These are phyloP conservation scores for Argyresthia albistria DNA, from an alignment of 2,888 invertebrate species.

Conservation along the genomic window DNA sequence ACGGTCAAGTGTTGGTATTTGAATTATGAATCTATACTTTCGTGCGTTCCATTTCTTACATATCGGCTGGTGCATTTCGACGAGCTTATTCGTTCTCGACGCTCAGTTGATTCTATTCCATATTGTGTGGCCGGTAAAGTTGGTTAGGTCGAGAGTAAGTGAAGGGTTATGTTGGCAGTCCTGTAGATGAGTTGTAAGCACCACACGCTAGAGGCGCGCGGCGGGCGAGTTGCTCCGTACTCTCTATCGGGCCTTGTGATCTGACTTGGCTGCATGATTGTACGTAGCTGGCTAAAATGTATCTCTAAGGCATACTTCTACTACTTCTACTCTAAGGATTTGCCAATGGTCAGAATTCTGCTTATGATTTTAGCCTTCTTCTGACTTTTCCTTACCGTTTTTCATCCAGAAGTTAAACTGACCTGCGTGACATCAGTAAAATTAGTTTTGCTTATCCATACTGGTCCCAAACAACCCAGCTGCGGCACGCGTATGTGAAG, in stretches of 20 bases:
- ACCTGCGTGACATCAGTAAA: too few species aligned
- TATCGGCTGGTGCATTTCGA: not conserved
- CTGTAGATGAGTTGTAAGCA: slow-evolving; percentile 2
- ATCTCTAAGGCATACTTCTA: too few species aligned
- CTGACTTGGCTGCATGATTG: not conserved
- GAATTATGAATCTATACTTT: not conserved
- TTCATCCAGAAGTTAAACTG: too few species aligned
- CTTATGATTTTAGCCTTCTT: too few species aligned
- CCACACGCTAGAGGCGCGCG: slow-evolving; percentile 3
- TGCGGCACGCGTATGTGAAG: too few species aligned
- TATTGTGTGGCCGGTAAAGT: not conserved
- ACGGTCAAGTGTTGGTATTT: too few species aligned
- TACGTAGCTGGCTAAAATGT: not conserved
- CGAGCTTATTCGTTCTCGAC: not conserved
- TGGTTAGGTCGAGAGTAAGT: not conserved
- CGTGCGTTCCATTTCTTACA: not conserved
- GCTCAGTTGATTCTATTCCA: not conserved
- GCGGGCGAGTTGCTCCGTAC: not conserved
- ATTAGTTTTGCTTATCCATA: too few species aligned
- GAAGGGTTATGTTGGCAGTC: not conserved
- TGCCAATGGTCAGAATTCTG: too few species aligned
- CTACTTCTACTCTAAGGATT: too few species aligned
- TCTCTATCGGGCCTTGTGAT: slow-evolving; percentile 4
- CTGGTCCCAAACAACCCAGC: too few species aligned
- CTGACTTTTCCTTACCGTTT: too few species aligned